Base-by-base conservation (phyloP, 2,888 invertebrate genomes). In the Escarpia spicata region DNA sequence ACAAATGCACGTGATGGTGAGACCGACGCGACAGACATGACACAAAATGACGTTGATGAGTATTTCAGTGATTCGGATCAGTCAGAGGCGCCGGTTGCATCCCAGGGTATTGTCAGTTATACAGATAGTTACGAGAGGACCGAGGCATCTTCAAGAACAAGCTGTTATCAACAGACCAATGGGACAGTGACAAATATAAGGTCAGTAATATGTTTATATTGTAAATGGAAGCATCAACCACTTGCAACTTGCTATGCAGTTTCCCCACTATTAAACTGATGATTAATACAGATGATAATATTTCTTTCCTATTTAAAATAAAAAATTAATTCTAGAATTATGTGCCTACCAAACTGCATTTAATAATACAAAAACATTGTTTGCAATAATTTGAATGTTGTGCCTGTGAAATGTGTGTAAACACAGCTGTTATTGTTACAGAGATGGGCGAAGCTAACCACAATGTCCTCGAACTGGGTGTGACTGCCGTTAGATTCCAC, bases 1-100 rank as follows among this genome's bases (percentile, higher is more conserved):
- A 26, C 75, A 75, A 75, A 26, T 75, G 75, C 19, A n/a, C n/a
- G 6, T n/a, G n/a, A 75, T 6, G 75, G 19, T 75, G 19, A 75
- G 75, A 75, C 26, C 26, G 75, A 75, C 3, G n/a, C 26, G n/a
- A 75, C 75, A 75, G 75, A 75, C 75, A 75, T 75, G 75, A 75
- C 75, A 75, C n/a, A 75, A 75, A 75, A 75, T 75, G 75, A 75
- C n/a, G 26, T 75, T 75, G n/a, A 75, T 75, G 75, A n/a, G n/a
- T 75, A 75, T 75, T 75, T 26, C 19, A 75, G 75, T 75, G 75
- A 75, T 75, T 75, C 26, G n/a, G 75, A 26, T n/a, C 75, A 26
- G 19, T 75, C n/a, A 26, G 75, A 75, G 19, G 19, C 26, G n/a
- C 75, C 15, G n/a, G 15, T 26, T 75, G 6, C 19, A 75, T 15